Percentiles rank a stretch among this genome's conserved stretches.
These are phyloP conservation scores for Clamator glandarius DNA, from an alignment of 2,797 vertebrate species.

Conservation along the genomic window DNA sequence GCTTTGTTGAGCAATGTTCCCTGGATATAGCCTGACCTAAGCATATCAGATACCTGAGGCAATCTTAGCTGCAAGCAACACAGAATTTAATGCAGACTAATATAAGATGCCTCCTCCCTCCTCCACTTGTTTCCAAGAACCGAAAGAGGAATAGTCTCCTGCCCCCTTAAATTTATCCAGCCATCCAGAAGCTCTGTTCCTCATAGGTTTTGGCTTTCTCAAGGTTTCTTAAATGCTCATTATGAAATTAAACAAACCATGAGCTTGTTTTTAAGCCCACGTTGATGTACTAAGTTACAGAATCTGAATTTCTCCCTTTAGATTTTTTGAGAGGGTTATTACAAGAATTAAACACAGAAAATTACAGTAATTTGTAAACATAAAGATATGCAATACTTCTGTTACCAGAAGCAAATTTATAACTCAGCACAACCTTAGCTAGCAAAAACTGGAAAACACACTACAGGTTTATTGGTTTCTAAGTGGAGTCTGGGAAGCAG, in stretches of 20 bases:
- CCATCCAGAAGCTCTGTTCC: background rate
- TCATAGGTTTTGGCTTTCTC: background rate
- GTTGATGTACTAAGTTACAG: background rate
- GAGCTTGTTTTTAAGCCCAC: background rate
- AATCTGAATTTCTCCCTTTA: background rate
- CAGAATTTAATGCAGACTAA: background rate
- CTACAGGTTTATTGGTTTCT: background rate
- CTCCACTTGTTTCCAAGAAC: background rate
- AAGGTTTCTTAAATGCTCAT: background rate
- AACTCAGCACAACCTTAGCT: background rate
- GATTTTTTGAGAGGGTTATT: background rate
- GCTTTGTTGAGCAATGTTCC: background rate
- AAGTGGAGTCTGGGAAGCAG: background rate
- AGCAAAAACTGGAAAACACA: background rate
- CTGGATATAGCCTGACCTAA: background rate
- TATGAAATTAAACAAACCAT: background rate
- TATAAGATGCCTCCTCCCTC: background rate
- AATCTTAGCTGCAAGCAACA: background rate
- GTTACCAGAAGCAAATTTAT: background rate
- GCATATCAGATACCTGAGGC: background rate
- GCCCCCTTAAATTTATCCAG: background rate
- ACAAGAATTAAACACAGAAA: background rate
- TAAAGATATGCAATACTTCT: background rate
- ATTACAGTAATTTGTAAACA: rapidly evolving
- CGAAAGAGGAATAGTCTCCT: background rate